Conservation (phyloP, 2,888 invertebrate genomes). For the Oscheius sp. region DNA sequence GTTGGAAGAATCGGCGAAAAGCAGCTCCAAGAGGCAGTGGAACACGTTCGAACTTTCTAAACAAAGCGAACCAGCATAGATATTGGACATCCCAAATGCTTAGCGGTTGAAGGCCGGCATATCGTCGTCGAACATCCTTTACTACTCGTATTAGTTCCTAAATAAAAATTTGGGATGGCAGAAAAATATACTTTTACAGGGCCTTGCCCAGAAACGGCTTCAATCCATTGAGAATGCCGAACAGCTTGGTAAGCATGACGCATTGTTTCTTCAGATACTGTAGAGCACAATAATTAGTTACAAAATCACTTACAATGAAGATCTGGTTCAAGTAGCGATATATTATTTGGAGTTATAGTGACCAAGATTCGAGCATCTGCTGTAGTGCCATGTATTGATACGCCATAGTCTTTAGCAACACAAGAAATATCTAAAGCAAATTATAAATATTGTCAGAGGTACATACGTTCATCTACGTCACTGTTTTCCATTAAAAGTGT, state of each 20-base stretch:
- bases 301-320: slow-evolving; percentile 75
- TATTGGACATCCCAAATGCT: slow-evolving; percentile 97
- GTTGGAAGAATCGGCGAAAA: slow-evolving; percentile 85
- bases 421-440: slow-evolving; percentile 18
- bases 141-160: slow-evolving; percentile 82
- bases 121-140: slow-evolving; percentile 88
- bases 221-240: slow-evolving; percentile 95
- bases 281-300: slow-evolving; percentile 39
- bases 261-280: slow-evolving; percentile 79
- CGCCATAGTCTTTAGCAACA: slow-evolving; percentile 20
- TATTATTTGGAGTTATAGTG: slow-evolving; percentile 91
- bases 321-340: slow-evolving; percentile 90
- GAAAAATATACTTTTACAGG: slow-evolving; percentile 70
- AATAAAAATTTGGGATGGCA: not conserved
- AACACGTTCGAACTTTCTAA: slow-evolving; percentile 78
- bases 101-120: slow-evolving; percentile 87
- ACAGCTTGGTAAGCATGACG: slow-evolving; percentile 91
- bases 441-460: not conserved
- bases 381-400: not conserved
- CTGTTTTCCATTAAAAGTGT: not conserved
- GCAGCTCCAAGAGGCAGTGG: slow-evolving; percentile 90
- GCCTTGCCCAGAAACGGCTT: slow-evolving; percentile 82
- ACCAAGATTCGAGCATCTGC: slow-evolving; percentile 78
- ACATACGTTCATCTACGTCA: not conserved
- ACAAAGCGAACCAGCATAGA: slow-evolving; percentile 91